phyloP scores from a whole-genome alignment of 1,140 invertebrate species.

The Bombus turneri region DNA sequence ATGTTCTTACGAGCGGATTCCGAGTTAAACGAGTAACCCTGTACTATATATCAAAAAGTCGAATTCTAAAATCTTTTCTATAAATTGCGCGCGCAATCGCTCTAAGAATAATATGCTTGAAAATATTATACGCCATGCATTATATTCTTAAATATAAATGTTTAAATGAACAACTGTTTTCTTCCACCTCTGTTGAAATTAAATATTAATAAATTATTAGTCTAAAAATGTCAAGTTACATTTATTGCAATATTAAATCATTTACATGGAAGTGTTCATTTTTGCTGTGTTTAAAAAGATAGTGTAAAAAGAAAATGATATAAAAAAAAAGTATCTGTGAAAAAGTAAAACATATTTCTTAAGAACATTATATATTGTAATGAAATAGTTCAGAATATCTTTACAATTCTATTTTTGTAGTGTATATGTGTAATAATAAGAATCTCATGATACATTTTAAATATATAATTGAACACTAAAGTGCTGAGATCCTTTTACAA shows the following conservation, averaged over 20 bases:
- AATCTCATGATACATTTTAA: slow-evolving; percentile 5
- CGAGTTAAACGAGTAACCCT: too few species aligned
- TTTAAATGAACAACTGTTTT: background rate
- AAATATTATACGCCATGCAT: background rate
- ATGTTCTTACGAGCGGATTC: too few species aligned
- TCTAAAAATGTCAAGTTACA: background rate
- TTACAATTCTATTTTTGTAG: slow-evolving; percentile 30
- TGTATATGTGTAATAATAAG: background rate
- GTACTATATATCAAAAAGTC: too few species aligned
- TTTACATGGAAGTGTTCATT: slow-evolving; percentile 3
- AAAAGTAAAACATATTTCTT: slow-evolving; percentile 24
- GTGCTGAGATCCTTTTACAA: background rate
- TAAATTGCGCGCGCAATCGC: background rate
- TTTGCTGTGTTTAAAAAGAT: background rate
- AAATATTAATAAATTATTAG: slow-evolving; percentile 8
- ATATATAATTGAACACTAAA: background rate
- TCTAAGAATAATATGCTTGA: background rate
- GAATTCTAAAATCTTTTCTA: background rate
- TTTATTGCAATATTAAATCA: slow-evolving; percentile 28
- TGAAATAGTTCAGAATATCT: slow-evolving; percentile 2
- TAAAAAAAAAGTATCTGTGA: background rate
- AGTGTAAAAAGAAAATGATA: slow-evolving; percentile 13
- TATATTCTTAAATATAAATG: background rate
- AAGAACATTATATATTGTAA: slow-evolving; percentile 6
- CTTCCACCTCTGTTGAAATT: background rate